phyloP scores from a whole-genome alignment of 2,113 vertebrate species.

The Anoura caudifer region DNA sequence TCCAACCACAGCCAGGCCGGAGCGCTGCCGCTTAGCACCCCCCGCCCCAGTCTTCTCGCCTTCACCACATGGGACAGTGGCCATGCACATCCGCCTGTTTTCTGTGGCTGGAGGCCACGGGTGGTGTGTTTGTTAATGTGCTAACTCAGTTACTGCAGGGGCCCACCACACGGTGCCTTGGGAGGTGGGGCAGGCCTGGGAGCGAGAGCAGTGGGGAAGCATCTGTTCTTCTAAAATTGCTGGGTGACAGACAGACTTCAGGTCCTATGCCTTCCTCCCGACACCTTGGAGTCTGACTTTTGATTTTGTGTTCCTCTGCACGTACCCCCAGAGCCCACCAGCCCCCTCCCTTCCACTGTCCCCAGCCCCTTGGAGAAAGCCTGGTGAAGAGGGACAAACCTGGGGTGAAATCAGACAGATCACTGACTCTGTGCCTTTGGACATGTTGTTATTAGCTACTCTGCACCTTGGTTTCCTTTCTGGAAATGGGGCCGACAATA shows the following conservation, averaged over 20 bases:
- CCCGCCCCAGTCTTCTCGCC: not conserved
- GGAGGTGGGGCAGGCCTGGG: not conserved
- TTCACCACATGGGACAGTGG: slow-evolving; percentile 41
- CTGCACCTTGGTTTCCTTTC: not conserved
- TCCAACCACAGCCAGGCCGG: not conserved
- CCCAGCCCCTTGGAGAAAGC: not conserved
- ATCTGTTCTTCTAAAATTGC: not conserved
- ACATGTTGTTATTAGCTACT: not conserved
- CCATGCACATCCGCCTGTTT: not conserved
- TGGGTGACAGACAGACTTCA: not conserved
- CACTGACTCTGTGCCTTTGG: not conserved
- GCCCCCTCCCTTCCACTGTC: not conserved
- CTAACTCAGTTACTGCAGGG: not conserved
- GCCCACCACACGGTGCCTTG: not conserved
- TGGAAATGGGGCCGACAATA: not conserved
- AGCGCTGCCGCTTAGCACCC: not conserved
- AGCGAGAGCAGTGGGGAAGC: not conserved
- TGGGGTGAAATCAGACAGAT: not conserved
- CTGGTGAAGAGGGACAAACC: not conserved
- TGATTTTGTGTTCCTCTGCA: not conserved
- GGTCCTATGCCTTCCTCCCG: not conserved
- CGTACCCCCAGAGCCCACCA: accelerated
- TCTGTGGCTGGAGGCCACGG: not conserved
- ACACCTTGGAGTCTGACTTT: not conserved
- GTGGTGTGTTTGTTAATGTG: not conserved